Evolutionary conservation across 2,113 vertebrate genomes (phyloP).

Genomic region (Myotis lucifugus): DNA sequence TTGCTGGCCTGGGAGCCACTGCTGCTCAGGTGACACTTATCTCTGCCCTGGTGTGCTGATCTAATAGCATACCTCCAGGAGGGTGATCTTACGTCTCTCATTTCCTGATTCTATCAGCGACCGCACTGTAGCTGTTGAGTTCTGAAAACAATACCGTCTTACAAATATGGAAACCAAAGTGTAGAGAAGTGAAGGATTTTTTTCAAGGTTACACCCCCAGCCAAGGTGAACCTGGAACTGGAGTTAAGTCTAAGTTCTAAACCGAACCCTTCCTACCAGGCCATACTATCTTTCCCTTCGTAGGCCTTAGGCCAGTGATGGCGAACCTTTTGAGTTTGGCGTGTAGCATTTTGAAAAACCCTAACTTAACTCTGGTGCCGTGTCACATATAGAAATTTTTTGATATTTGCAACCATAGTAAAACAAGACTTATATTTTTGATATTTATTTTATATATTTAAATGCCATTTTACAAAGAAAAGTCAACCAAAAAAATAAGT

Average conservation of each 20-base stretch:
- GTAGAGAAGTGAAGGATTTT: background rate
- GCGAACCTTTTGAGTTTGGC: no score
- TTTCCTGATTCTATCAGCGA: background rate
- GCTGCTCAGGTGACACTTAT: background rate
- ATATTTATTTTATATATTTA: no score
- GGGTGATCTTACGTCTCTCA: background rate
- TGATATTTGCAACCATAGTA: no score
- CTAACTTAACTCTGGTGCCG: no score
- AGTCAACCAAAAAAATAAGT: no score
- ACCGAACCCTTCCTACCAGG: background rate
- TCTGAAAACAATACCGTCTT: slow-evolving; percentile 7
- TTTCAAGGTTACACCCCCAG: background rate
- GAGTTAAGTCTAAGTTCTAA: background rate
- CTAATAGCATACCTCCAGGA: background rate
- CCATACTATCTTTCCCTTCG: background rate
- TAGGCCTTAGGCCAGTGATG: background rate
- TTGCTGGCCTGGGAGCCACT: background rate
- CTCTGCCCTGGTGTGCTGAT: background rate
- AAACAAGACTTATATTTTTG: no score
- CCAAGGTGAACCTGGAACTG: background rate
- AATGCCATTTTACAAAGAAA: no score
- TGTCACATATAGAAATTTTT: no score
- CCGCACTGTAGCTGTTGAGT: background rate
- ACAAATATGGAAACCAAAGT: background rate
- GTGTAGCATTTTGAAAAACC: no score